These are phyloP conservation scores for Notiomystis cincta DNA, from an alignment of 2,113 vertebrate genomes.

Conservation along the genomic window DNA sequence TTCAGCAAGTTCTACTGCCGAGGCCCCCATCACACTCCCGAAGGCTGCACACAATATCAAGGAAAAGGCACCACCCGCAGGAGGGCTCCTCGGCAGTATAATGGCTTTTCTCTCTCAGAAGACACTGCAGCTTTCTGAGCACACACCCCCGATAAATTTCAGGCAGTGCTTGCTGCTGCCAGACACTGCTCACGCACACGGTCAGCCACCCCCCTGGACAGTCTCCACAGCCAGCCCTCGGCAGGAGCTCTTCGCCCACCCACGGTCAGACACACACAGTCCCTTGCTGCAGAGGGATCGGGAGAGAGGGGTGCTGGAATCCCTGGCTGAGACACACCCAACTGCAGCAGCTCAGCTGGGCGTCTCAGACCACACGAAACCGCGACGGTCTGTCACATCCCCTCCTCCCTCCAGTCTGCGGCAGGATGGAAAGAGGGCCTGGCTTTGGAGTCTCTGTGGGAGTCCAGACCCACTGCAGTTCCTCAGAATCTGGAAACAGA, in stretches of 20 bases:
- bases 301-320: too few species aligned
- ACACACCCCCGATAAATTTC: accelerated
- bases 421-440: neutral
- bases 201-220: neutral
- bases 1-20: accelerated
- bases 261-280: neutral
- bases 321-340: accelerated
- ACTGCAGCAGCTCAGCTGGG: accelerated
- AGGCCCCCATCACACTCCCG: neutral
- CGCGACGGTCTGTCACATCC: neutral
- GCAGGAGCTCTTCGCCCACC: neutral
- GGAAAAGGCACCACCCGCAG: neutral
- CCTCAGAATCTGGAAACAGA: neutral
- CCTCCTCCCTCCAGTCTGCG: too few species aligned
- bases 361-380: neutral
- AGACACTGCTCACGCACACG: accelerated
- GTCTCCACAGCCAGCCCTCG: neutral
- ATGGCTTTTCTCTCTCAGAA: neutral
- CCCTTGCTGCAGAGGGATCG: accelerated
- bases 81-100: accelerated
- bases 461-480: accelerated
- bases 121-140: neutral
- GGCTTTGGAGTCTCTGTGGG: too few species aligned
- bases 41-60: accelerated
- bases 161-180: neutral